Conservation (phyloP, 2,888 invertebrate species). For the Kryphioiulus occultus region DNA sequence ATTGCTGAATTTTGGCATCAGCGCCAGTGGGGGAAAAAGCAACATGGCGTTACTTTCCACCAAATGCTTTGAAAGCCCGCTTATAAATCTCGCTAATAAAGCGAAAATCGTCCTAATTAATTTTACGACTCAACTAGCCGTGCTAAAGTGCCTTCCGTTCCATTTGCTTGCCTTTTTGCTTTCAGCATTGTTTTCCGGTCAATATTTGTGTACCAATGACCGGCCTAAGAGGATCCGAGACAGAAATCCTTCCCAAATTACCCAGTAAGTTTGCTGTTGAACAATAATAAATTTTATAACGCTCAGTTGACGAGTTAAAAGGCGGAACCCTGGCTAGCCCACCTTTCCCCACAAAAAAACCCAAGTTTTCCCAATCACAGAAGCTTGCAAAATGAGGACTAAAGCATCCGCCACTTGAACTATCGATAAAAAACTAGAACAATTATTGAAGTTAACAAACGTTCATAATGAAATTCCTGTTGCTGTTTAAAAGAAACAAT, state of each 20-base stretch:
- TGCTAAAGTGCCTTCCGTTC: conserved; percentile 12
- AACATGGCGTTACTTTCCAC: not conserved
- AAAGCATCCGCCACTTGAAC: not conserved
- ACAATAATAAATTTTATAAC: conserved; percentile 23
- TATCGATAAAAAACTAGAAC: conserved; percentile 4
- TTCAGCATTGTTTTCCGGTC: conserved; percentile 4
- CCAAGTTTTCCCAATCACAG: not conserved
- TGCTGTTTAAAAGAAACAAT: not conserved
- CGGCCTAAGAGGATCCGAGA: not conserved
- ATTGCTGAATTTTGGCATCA: not conserved
- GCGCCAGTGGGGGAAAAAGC: not conserved
- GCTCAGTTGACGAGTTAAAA: conserved; percentile 23
- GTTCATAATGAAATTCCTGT: not conserved
- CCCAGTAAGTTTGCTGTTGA: not conserved
- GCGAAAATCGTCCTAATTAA: conserved; percentile 4
- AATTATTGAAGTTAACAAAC: conserved; percentile 13
- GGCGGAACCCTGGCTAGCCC: not conserved
- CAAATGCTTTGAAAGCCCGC: not conserved
- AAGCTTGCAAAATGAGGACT: not conserved
- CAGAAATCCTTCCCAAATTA: not conserved
- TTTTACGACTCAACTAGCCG: conserved; percentile 6
- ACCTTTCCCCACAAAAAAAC: not conserved
- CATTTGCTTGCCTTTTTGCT: not conserved
- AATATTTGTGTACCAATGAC: not conserved
- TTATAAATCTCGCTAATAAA: conserved; percentile 4